These are phyloP conservation scores for Calidris pygmaea DNA, from an alignment of 2,113 vertebrate genomes.

Conservation along the genomic window DNA sequence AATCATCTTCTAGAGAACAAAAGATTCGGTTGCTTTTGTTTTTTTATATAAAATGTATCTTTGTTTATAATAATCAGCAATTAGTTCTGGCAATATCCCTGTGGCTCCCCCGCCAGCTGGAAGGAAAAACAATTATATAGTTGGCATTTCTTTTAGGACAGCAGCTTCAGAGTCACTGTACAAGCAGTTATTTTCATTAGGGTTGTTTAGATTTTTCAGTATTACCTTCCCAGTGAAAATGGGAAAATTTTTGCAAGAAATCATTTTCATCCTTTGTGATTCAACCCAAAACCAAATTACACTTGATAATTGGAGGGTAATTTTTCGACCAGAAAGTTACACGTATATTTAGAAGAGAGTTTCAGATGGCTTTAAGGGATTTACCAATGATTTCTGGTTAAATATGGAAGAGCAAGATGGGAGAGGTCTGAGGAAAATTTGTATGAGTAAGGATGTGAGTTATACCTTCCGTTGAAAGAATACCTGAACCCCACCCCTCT, in stretches of 20 bases:
- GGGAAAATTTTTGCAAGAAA: not conserved
- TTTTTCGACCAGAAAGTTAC: not conserved
- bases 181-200: not conserved
- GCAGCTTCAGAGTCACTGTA: not conserved
- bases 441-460: not conserved
- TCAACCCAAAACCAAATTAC: not conserved
- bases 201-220: not conserved
- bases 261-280: not conserved
- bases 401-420: not conserved
- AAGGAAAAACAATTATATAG: constrained; percentile 33
- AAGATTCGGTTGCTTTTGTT: not conserved
- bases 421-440: not conserved
- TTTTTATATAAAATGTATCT: not conserved
- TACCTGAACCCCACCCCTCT: not conserved
- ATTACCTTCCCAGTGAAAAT: not conserved
- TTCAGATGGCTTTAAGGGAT: not conserved
- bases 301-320: not conserved
- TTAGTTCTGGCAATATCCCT: constrained; percentile 48
- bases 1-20: constrained; percentile 46
- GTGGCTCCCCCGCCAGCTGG: constrained; percentile 3
- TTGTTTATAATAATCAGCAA: constrained; percentile 53
- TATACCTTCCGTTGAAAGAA: not conserved
- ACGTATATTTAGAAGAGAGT: not conserved
- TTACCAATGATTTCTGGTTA: not conserved
- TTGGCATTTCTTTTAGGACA: constrained; percentile 40